Base-by-base conservation (phyloP, 2,888 invertebrate species). In the Adelphocoris suturalis region DNA sequence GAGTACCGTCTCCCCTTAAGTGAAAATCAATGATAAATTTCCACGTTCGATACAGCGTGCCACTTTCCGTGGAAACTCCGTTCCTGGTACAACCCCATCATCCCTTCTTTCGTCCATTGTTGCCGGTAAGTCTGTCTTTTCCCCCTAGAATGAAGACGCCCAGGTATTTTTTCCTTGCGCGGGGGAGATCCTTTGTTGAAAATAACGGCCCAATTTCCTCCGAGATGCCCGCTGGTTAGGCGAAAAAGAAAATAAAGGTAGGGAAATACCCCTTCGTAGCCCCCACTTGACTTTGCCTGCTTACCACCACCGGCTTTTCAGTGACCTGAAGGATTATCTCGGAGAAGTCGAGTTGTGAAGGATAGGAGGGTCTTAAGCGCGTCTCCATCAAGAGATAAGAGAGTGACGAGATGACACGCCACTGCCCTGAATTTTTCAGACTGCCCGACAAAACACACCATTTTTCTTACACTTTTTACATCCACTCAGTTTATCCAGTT, bases 141-240 rank as follows among this genome's bases (percentile, higher is more conserved):
- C 19, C 61, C 2, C 61, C 61, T 4, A 61, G n/a, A 9, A n/a
- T 14, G 19, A 61, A 61, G 19, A 16, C n/a, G 2, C n/a, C 12
- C 13, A 11, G 9, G 48, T 11, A 7, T 16, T 16, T 61, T 61
- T 61, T 61, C 19, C 61, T n/a, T 61, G n/a, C 11, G 9, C 61
- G 61, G 19, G 52, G 19, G n/a, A 2, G 19, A n/a, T 61, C 19
- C n/a, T 61, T 61, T 61, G 61, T 61, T 61, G 61, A 61, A 61
- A 61, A n/a, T 16, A 61, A 61, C 61, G 61, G 61, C 19, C 61
- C 61, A 61, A 61, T 61, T 61, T 61, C 61, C 61, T n/a, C 61
- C n/a, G n/a, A 9, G 61, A 4, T 61, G 61, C 19, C 52, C 12
- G 52, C 52, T 52, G 5, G 3, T 52, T 52, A 11, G 52, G n/a